Evolutionary conservation across 2,888 invertebrate species (phyloP), one percentile per base, ranked within the genome.

Genomic region (Hydroisotoma schaefferi): DNA sequence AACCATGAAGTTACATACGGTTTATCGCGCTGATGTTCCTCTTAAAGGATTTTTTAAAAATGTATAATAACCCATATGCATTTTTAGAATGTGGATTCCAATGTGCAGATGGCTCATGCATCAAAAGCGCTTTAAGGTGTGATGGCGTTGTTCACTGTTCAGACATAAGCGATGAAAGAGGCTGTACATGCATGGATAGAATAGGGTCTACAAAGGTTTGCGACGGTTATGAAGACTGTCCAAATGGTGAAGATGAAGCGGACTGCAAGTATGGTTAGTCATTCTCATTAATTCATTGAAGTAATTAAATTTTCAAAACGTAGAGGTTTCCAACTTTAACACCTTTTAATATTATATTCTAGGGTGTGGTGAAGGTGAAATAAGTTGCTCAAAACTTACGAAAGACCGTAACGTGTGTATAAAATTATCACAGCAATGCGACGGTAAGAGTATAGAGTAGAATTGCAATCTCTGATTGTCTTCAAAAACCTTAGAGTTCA

Each of bases 151-250:
- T 61, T 0, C 55, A 64, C 2, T 92, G 92, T 74, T 73, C 78
- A 1, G 90, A 90, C 74, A 84, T 83, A 0, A 89, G 88, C 70
- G 92, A 92, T 73, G 92, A 92, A 76, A 77, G 79, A 0, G 78
- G 79, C 12, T 92, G 92, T 73, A 81, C 83, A 1, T 92, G 92
- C 74, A 83, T 81, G 59, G 79, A 84, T n/a, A 82, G 88, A 59
- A 81, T 91, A 12, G 81, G 82, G 18, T 78, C 79, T 47, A 78
- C 82, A 2, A 82, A 87, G 67, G 75, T 85, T 1, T 92, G 92
- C 74, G 92, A 92, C 76, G 88, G 88, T 18, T 89, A 87, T 73
- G 83, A 84, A 48, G 60, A 60, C 26, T 58, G 63, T 29, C 61
- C 64, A 0, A 33, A 43, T n/a, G 65, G 63, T 0, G 54, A 56